These are phyloP conservation scores for Xanthostigma xanthostigma DNA, from an alignment of 2,888 invertebrate species.

Conservation along the genomic window DNA sequence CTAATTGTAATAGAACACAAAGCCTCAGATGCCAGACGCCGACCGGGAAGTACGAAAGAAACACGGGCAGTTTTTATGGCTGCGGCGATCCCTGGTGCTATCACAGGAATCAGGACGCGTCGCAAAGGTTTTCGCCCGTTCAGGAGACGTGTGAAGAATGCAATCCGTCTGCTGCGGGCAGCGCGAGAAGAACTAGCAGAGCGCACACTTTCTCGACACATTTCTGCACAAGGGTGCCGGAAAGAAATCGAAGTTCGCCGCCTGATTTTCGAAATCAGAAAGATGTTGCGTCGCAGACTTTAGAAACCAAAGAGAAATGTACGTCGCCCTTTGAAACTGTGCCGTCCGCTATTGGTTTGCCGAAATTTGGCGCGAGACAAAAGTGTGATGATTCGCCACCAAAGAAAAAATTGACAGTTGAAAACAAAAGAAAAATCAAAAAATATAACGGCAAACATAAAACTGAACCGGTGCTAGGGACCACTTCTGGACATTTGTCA, in stretches of 20 bases:
- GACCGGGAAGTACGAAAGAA: constrained; percentile 18
- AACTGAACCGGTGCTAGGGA: constrained; percentile 19
- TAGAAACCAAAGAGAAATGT: constrained; percentile 29
- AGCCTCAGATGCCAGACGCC: constrained; percentile 29
- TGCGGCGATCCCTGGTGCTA: constrained; percentile 33
- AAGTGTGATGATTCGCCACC: constrained; percentile 8
- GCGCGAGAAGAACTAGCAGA: constrained; percentile 16
- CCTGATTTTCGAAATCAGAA: constrained; percentile 16
- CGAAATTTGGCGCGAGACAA: constrained; percentile 11
- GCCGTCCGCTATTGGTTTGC: constrained; percentile 11
- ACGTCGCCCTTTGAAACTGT: constrained; percentile 24
- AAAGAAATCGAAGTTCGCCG: constrained; percentile 17
- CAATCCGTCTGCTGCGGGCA: constrained; percentile 11
- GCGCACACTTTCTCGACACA: constrained; percentile 25
- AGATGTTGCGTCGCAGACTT: constrained; percentile 38
- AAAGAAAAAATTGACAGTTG: constrained; percentile 13
- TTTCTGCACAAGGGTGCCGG: constrained; percentile 23
- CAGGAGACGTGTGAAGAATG: constrained; percentile 30
- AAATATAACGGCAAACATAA: constrained; percentile 16
- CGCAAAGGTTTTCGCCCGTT: constrained; percentile 24
- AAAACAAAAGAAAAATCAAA: constrained; percentile 10
- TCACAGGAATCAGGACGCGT: constrained; percentile 22
- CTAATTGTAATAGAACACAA: constrained; percentile 24
- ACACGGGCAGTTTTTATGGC: constrained; percentile 20
- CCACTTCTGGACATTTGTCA: no score